phyloP scores from a whole-genome alignment of 2,888 invertebrate genomes.

The Octonoba sinensis region DNA sequence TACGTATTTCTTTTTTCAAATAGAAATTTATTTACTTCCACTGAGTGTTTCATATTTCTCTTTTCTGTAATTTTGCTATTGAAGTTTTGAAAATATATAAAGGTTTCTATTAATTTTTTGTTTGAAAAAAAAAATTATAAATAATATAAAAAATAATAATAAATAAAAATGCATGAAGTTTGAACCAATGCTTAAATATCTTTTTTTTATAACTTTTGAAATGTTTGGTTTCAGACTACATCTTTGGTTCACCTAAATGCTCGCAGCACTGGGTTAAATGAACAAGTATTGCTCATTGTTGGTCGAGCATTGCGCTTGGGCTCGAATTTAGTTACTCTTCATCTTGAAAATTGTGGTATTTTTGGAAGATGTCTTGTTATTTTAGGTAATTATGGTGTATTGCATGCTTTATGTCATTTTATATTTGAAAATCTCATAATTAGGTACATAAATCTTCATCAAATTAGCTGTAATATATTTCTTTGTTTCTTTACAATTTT shows the following conservation, averaged over 20 bases:
- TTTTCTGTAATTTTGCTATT: not conserved
- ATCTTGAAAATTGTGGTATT: constrained; percentile 82
- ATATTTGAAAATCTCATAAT: too few species aligned
- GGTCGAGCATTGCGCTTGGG: constrained; percentile 80
- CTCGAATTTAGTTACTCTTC: constrained; percentile 81
- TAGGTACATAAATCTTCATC: too few species aligned
- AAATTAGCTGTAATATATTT: too few species aligned
- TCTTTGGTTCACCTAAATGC: constrained; percentile 80
- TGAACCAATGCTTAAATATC: too few species aligned
- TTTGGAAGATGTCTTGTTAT: constrained; percentile 81
- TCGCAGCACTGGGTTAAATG: constrained; percentile 77
- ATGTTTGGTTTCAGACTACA: constrained; percentile 75
- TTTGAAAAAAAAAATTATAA: not conserved
- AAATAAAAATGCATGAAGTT: too few species aligned
- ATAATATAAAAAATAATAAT: not conserved
- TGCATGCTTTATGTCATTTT: not conserved
- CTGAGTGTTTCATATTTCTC: not conserved
- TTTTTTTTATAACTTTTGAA: not conserved
- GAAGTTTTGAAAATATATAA: not conserved
- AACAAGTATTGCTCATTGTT: constrained; percentile 80
- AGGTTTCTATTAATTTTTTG: too few species aligned
- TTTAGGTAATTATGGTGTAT: constrained; percentile 76
- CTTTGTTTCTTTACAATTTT: too few species aligned
- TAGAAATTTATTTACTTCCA: too few species aligned
- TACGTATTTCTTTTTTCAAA: too few species aligned